Evolutionary conservation across 1,140 invertebrate genomes (phyloP), one percentile per base, ranked within the genome.

Genomic region (Atta colombica): DNA sequence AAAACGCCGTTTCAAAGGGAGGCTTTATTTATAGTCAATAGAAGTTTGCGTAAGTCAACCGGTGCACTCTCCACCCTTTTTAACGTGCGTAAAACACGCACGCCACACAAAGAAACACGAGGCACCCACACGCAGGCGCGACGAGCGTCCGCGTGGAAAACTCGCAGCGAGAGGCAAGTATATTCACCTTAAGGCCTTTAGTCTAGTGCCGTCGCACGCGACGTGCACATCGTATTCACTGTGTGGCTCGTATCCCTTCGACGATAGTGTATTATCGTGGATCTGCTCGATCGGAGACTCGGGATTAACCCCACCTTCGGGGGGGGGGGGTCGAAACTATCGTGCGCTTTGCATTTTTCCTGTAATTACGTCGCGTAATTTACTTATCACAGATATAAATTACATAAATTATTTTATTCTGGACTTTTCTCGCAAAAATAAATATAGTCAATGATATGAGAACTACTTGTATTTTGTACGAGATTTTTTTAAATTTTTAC

Each of bases 131-230:
- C 89, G 87, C 91, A 91, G 85, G 88, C 89, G 88, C 86, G 60
- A 60, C 68, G 72, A 49, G 91, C 89, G 91, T 88, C 78, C 88
- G 90, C 81, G 88, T 77, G 91, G 90, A 92, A 92, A 93, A 93
- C 88, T 89, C 87, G 86, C 89, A 88, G 89, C 92, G 90, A 89
- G 87, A 86, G 87, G 84, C 90, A 84, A 91, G 89, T 88, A 75
- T 91, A 87, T 88, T 91, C 92, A 93, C 93, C 92, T 93, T 93
- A 90, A 93, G 89, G 90, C 90, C 91, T 93, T 93, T 93, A 94
- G 93, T 94, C 91, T 91, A 89, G 89, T 89, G 86, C 86, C 77
- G 91, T 87, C 91, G 88, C 87, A 91, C 91, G 91, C 91, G 89
- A 88, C 68, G 91, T 80, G 80, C 89, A 74, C 91, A 87, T 93